A percentile compares a stretch with the other conserved stretches of the same genome.
These are phyloP conservation scores for Willisornis vidua DNA, from an alignment of 2,113 vertebrate species.

Conservation along the genomic window DNA sequence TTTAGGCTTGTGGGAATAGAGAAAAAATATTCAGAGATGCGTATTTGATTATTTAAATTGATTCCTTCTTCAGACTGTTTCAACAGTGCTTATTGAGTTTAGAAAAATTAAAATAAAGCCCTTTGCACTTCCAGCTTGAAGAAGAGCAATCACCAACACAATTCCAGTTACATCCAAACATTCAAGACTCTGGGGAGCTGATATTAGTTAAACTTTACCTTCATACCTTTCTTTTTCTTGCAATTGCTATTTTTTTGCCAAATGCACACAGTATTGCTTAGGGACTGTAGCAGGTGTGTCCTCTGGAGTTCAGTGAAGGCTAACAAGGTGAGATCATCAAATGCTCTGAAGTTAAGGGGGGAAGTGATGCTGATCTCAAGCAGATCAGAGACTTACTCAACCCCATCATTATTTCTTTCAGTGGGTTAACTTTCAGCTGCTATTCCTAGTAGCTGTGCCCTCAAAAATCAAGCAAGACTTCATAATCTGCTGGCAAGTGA, in stretches of 20 bases:
- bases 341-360: not conserved
- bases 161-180: not conserved
- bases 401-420: not conserved
- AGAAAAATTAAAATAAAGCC: not conserved
- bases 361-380: not conserved
- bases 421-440: not conserved
- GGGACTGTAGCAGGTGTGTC: not conserved
- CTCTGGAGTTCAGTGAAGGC: not conserved
- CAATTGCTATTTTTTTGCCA: not conserved
- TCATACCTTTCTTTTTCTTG: not conserved
- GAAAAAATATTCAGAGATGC: not conserved
- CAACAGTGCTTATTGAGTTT: not conserved
- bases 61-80: not conserved
- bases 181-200: not conserved
- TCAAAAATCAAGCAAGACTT: not conserved
- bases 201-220: slow-evolving; percentile 31
- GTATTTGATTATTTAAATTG: not conserved
- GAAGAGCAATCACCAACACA: not conserved
- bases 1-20: not conserved
- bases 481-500: not conserved
- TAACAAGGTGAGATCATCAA: not conserved
- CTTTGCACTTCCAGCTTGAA: not conserved
- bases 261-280: not conserved
- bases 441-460: not conserved
- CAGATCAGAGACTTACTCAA: not conserved